phyloP scores from a whole-genome alignment of 2,797 vertebrate genomes.

The Enteromius argenteus region DNA sequence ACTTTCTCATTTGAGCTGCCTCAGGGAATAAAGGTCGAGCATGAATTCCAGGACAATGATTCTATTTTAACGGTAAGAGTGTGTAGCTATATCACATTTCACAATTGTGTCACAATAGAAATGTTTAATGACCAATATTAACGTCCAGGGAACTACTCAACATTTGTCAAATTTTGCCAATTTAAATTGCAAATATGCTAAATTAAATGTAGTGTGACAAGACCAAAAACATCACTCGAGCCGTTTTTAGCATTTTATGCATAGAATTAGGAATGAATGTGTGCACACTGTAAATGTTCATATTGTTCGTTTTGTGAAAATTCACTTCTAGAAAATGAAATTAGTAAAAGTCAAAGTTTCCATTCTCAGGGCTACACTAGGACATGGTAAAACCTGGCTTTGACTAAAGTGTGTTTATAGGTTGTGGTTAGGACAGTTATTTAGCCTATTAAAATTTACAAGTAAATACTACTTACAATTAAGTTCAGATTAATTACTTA shows the following conservation, averaged over 20 bases:
- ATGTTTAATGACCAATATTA: neutral
- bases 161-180: neutral
- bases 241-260: too few relatives aligned
- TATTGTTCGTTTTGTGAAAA: neutral
- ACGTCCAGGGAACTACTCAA: neutral
- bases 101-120: neutral
- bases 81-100: neutral
- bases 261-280: neutral
- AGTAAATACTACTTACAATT: neutral
- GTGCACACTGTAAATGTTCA: neutral
- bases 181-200: neutral
- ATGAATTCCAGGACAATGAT: neutral
- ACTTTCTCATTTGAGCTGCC: neutral
- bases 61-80: neutral
- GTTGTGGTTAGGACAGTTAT: neutral
- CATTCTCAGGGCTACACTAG: neutral
- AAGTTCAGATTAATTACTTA: neutral
- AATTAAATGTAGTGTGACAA: neutral
- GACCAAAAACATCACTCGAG: neutral
- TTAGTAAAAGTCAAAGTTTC: neutral
- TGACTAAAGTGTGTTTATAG: neutral
- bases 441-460: neutral
- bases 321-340: neutral
- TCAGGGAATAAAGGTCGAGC: neutral
- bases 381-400: neutral